A percentile compares a stretch with the other conserved stretches of the same genome.
These are phyloP conservation scores for Drosophila tropicalis DNA, from an alignment of 1,140 invertebrate species.

Conservation along the genomic window DNA sequence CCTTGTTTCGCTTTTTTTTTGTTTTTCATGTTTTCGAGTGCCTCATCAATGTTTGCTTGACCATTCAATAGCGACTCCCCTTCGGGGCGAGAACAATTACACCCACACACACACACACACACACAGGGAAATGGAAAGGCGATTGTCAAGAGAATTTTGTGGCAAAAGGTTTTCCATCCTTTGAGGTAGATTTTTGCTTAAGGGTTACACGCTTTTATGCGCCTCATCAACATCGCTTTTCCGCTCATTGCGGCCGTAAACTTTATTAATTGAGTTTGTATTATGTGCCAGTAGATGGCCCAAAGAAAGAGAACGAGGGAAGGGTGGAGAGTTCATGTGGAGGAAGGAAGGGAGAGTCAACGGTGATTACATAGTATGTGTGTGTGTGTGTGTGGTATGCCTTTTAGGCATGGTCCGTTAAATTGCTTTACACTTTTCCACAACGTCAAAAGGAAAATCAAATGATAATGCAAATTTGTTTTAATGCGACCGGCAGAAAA, in stretches of 20 bases:
- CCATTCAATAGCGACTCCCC: conserved; percentile 2
- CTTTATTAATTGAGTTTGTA: conserved; percentile 73
- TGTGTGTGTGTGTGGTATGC: conserved; percentile 26
- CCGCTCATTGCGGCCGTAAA: conserved; percentile 63
- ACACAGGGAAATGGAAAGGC: too few species aligned
- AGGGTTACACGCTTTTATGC: conserved; percentile 62
- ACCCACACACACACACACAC: not conserved
- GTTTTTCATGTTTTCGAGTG: conserved; percentile 1
- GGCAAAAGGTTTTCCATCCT: not conserved
- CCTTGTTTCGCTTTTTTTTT: not conserved
- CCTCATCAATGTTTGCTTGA: conserved; percentile 21
- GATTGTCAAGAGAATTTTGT: too few species aligned
- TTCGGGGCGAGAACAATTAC: not conserved
- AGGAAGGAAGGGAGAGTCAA: not conserved
- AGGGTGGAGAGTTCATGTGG: too few species aligned
- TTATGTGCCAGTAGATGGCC: conserved; percentile 40
- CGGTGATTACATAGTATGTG: conserved; percentile 9
- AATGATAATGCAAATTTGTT: conserved; percentile 51
- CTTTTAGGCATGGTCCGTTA: conserved; percentile 25
- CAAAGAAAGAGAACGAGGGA: conserved; percentile 1
- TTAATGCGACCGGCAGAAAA: conserved; percentile 21
- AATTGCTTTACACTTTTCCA: conserved; percentile 37
- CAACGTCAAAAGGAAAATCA: conserved; percentile 27
- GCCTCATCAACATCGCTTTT: conserved; percentile 67
- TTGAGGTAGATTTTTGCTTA: conserved; percentile 23